Evolutionary conservation across 2,113 vertebrate species (phyloP).

Genomic region (Gracilinanus agilis): DNA sequence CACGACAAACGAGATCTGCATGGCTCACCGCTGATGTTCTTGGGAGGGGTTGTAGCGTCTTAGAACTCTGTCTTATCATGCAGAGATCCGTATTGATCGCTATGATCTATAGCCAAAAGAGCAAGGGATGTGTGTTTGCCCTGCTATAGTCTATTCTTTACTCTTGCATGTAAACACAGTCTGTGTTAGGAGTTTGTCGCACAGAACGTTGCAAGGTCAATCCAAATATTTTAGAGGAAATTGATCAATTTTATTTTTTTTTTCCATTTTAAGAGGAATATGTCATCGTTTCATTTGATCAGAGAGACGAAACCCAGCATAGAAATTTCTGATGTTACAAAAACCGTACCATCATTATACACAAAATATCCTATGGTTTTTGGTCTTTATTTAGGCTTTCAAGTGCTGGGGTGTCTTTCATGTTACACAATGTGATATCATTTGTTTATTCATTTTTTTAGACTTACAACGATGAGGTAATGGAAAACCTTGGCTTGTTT

Average conservation of each 20-base stretch:
- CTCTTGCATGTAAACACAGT: not conserved
- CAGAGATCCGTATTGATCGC: not conserved
- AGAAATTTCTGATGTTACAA: conserved; percentile 61
- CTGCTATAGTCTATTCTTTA: conserved; percentile 8
- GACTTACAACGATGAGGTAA: conserved; percentile 70
- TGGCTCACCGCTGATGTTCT: not conserved
- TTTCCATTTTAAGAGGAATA: conserved; percentile 44
- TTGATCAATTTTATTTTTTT: conserved; percentile 41
- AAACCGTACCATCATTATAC: conserved; percentile 67
- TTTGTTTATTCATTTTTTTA: conserved; percentile 60
- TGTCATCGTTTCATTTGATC: conserved; percentile 22
- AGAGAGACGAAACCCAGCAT: conserved; percentile 69
- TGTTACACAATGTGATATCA: conserved; percentile 59
- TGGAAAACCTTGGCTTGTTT: conserved; percentile 83
- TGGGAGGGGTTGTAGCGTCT: not conserved
- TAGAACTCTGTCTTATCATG: not conserved
- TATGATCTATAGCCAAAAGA: conserved; percentile 20
- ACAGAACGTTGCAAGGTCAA: conserved; percentile 13
- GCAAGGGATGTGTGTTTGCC: not conserved
- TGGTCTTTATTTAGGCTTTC: conserved; percentile 34
- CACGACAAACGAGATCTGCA: rapidly evolving
- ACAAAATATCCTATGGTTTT: conserved; percentile 68
- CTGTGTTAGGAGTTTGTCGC: conserved; percentile 5
- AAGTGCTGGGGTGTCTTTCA: conserved; percentile 68
- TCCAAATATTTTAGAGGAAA: conserved; percentile 38